Percentiles rank a stretch among this genome's conserved stretches.
Evolutionary conservation across 2,888 invertebrate species (phyloP).

Genomic region (Andricus quercusramuli): DNA sequence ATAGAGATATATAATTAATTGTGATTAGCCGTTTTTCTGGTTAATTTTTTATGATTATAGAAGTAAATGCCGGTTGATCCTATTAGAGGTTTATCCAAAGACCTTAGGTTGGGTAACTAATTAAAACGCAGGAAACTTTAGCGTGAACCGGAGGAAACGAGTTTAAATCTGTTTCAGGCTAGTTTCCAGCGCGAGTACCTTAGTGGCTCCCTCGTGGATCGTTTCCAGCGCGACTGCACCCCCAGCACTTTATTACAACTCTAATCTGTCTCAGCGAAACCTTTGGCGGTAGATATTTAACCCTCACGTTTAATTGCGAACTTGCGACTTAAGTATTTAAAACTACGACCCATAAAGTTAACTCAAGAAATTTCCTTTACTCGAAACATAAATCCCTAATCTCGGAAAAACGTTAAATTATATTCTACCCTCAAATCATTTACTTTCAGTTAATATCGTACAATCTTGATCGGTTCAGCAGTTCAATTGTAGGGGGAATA

Average conservation of each 20-base stretch:
- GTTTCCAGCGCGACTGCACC: conserved; percentile 74
- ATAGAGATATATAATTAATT: background rate
- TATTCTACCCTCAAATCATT: background rate
- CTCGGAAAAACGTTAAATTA: background rate
- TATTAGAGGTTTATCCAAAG: conserved; percentile 38
- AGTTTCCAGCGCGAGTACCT: conserved; percentile 75
- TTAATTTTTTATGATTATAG: conserved; percentile 3
- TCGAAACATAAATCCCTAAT: background rate
- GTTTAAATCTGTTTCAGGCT: conserved; percentile 78
- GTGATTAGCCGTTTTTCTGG: background rate
- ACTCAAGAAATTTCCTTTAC: background rate
- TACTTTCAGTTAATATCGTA: background rate
- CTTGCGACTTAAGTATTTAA: conserved; percentile 45
- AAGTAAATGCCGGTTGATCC: conserved; percentile 27
- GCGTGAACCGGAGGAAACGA: conserved; percentile 73
- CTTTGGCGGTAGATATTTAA: conserved; percentile 68
- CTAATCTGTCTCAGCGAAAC: conserved; percentile 72
- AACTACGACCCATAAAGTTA: conserved; percentile 18
- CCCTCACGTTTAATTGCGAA: conserved; percentile 59
- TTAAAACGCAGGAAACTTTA: conserved; percentile 77
- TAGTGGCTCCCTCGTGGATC: conserved; percentile 77
- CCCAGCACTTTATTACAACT: conserved; percentile 76
- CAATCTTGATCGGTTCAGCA: no score
- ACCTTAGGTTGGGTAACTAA: conserved; percentile 66
- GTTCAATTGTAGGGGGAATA: no score